A percentile compares a stretch with the other conserved stretches of the same genome.
Conservation (phyloP, 2,113 vertebrate species). For the Erythrolamprus reginae region DNA sequence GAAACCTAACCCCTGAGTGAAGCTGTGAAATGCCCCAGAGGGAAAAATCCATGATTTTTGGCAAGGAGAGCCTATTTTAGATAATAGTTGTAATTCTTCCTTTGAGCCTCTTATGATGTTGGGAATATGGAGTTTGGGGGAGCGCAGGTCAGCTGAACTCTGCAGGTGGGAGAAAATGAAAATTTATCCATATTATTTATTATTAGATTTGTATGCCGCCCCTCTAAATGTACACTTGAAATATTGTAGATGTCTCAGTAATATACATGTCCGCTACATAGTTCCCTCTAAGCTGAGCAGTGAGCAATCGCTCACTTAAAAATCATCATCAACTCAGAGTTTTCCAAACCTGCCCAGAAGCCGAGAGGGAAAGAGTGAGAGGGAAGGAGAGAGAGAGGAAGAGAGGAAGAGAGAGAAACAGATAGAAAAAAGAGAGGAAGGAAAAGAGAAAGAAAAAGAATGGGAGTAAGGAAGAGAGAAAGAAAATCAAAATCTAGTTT, state of each 20-base stretch:
- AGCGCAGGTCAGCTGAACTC: background rate
- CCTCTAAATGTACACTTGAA: background rate
- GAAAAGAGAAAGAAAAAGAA: no score
- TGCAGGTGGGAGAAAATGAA: conserved; percentile 12
- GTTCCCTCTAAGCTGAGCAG: no score
- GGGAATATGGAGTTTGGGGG: background rate
- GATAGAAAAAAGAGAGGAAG: no score
- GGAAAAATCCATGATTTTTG: background rate
- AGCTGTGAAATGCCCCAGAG: background rate
- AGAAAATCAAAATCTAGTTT: no score
- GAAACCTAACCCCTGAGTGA: background rate
- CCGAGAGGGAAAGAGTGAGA: no score
- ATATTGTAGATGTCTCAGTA: background rate
- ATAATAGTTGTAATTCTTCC: background rate
- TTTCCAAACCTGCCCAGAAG: no score
- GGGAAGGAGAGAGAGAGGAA: no score
- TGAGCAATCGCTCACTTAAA: no score
- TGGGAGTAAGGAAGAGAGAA: no score
- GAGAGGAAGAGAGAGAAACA: no score
- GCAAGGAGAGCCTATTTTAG: background rate
- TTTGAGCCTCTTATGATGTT: background rate
- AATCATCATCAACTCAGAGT: no score
- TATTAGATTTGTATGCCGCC: no score
- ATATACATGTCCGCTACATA: background rate
- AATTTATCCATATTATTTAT: background rate